These are phyloP conservation scores for Chrysodeixis includens DNA, from an alignment of 2,888 invertebrate species.

Conservation along the genomic window DNA sequence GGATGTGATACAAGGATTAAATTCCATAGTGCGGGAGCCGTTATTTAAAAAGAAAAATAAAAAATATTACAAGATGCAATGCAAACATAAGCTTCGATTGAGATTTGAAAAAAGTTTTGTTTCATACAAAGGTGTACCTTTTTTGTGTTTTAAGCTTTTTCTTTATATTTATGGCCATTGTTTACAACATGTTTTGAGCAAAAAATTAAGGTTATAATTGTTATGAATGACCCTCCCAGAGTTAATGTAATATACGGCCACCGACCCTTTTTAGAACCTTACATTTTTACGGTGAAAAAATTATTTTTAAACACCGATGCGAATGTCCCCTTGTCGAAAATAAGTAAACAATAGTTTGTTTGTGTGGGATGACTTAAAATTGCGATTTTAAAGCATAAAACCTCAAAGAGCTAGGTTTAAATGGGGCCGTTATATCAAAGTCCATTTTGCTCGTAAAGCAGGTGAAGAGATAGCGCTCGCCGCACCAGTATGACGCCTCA, in stretches of 20 bases:
- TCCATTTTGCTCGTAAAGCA: conserved; percentile 4
- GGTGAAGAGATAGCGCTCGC: conserved; percentile 1
- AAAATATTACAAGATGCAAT: no score
- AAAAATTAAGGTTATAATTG: conserved; percentile 48
- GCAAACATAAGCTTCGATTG: no score
- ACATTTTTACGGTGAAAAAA: conserved; percentile 26
- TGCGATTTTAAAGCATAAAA: background rate
- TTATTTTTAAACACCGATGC: conserved; percentile 25
- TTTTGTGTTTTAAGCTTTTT: background rate
- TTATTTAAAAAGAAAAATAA: no score
- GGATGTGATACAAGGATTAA: no score
- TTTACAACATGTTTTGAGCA: conserved; percentile 19
- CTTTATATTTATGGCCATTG: conserved; percentile 6
- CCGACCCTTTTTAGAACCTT: conserved; percentile 39
- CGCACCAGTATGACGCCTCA: background rate
- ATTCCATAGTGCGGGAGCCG: no score
- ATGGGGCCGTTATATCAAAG: background rate
- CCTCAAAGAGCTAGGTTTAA: no score
- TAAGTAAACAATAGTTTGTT: conserved; percentile 11
- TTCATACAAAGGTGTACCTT: background rate
- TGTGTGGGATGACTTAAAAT: background rate
- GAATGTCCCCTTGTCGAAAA: no score
- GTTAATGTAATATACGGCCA: conserved; percentile 34
- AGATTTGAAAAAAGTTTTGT: background rate
- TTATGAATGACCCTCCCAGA: conserved; percentile 55